Evolutionary conservation across 2,113 vertebrate species (phyloP), one percentile per base, ranked within the genome.

Genomic region (Myrmecobius fasciatus): DNA sequence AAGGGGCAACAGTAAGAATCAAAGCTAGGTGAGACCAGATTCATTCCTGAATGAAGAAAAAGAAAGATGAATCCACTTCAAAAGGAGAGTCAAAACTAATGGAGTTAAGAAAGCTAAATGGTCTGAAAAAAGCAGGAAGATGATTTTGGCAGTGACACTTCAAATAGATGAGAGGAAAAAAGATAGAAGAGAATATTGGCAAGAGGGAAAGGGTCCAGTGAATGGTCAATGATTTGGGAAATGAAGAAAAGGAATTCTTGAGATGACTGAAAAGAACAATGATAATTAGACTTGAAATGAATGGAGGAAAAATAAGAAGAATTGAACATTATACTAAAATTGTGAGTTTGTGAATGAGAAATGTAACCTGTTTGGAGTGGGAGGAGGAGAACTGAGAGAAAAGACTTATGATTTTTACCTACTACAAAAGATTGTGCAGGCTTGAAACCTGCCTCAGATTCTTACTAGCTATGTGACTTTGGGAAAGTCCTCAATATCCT

Each of bases 161-260:
- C 24, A 89, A 2, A 60, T 7, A 6, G 90, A 36, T 25, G 24
- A 9, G 49, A 91, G 9, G 43, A 53, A 25, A 91, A 91, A 26
- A 67, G 1, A 36, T 0, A 3, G 24, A 2, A 22, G 5, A 43
- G 10, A 20, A 0, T 2, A 12, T 0, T 10, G 60, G 28, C 10
- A 2, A 11, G 25, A 91, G 54, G 94, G 52, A 60, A 89, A 94
- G 24, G 46, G 89, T 51, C 89, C 28, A 90, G 48, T 49, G 48
- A 47, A 90, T 47, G 12, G 22, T 7, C n/a, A 22, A 0, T 20
- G 91, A 60, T 2, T 53, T 49, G 3, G 20, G 31, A 11, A 48
- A 47, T 14, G 60, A 46, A 92, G 90, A 48, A 22, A 54, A 92
- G 24, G 10, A 31, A 52, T 31, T 90, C 67, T 4, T 1, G 91